Conservation (phyloP, 2,797 vertebrate genomes). For the Amniataba percoides region DNA sequence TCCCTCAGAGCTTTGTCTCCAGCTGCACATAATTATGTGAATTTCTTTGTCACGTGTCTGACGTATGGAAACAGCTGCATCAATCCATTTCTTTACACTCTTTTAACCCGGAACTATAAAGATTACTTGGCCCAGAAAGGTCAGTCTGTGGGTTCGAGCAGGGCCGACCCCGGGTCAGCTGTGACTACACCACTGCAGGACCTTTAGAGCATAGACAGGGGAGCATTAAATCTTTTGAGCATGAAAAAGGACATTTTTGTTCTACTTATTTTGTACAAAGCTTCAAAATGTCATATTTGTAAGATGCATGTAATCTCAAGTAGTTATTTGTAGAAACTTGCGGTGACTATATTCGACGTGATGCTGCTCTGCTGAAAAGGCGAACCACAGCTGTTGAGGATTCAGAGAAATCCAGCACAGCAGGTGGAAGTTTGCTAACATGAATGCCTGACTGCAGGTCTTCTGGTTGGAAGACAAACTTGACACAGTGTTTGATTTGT, state of each 20-base stretch:
- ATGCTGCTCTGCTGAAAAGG: not conserved
- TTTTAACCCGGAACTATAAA: conserved; percentile 85
- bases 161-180: conserved; percentile 73
- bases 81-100: conserved; percentile 90
- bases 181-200: conserved; percentile 67
- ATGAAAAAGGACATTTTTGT: conserved; percentile 21
- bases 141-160: conserved; percentile 75
- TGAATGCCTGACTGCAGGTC: not conserved
- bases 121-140: conserved; percentile 80
- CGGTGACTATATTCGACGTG: not conserved
- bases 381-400: not conserved
- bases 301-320: not conserved
- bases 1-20: conserved; percentile 79
- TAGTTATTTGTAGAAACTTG: not conserved
- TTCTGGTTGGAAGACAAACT: not conserved
- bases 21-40: conserved; percentile 86
- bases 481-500: conserved; percentile 1
- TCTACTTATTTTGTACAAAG: conserved; percentile 10
- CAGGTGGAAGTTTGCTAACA: conserved; percentile 12
- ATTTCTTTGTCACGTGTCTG: conserved; percentile 90
- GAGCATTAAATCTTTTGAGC: not conserved
- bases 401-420: not conserved
- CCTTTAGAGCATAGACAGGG: conserved; percentile 33
- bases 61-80: conserved; percentile 92
- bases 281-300: not conserved